Percentiles rank a stretch among this genome's conserved stretches.
Evolutionary conservation across 2,888 invertebrate genomes (phyloP).

Genomic region (Acrocera orbiculus): DNA sequence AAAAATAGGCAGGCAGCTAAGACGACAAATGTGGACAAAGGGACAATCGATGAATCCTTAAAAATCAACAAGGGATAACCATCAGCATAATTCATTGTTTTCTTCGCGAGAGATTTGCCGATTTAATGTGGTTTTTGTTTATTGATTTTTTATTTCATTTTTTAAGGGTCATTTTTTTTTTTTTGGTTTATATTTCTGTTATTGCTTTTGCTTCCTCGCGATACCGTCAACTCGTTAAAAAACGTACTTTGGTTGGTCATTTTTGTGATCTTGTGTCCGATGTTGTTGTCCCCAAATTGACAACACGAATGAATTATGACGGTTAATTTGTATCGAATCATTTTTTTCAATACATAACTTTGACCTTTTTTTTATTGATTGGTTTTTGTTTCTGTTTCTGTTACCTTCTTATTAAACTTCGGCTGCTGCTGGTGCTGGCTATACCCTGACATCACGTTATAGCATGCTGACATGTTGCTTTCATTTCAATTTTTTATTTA

Average conservation of each 20-base stretch:
- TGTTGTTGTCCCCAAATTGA: slow-evolving; percentile 14
- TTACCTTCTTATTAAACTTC: too few relatives aligned
- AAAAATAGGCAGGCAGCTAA: slow-evolving; percentile 1
- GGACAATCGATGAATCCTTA: slow-evolving; percentile 8
- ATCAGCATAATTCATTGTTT: slow-evolving; percentile 6
- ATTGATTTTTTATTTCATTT: background rate
- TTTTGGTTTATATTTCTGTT: background rate
- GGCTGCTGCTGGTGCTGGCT: too few relatives aligned
- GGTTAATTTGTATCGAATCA: slow-evolving; percentile 16
- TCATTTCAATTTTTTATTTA: slow-evolving; percentile 5
- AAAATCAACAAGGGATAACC: slow-evolving; percentile 6
- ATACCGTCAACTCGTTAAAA: slow-evolving; percentile 12
- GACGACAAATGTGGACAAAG: slow-evolving; percentile 1
- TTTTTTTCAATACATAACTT: slow-evolving; percentile 12
- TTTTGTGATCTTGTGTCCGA: too few relatives aligned
- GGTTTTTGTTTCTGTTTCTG: slow-evolving; percentile 1
- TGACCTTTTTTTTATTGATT: slow-evolving; percentile 6
- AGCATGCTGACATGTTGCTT: too few relatives aligned
- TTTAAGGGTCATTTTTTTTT: background rate
- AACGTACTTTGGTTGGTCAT: background rate
- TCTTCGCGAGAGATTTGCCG: slow-evolving; percentile 4
- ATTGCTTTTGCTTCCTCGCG: slow-evolving; percentile 5
- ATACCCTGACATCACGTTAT: too few relatives aligned
- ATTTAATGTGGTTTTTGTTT: background rate
- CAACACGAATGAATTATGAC: slow-evolving; percentile 15